A percentile compares a stretch with the other conserved stretches of the same genome.
phyloP scores from a whole-genome alignment of 2,888 invertebrate species.

The Argynnis bischoffii region DNA sequence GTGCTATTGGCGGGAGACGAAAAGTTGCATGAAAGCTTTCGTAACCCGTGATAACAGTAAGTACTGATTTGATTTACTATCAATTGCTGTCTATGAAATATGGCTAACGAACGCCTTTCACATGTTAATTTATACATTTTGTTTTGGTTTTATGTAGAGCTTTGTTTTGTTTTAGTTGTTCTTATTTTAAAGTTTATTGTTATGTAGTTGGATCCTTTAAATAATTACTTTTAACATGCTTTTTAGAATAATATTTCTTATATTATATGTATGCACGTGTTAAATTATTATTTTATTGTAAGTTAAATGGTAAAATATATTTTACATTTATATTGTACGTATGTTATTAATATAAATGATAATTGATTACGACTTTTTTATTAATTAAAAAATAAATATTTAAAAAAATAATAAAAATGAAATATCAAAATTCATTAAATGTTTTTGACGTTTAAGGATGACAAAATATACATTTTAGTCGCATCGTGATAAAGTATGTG shows the following conservation, averaged over 20 bases:
- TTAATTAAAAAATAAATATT: no score
- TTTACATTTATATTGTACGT: no score
- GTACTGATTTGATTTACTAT: constrained; percentile 52
- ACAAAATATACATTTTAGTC: not conserved
- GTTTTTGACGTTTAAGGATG: no score
- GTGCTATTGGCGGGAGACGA: constrained; percentile 62
- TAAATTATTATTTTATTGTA: no score
- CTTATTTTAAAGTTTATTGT: not conserved
- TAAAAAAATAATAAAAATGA: no score
- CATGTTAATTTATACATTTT: constrained; percentile 26
- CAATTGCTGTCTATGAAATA: constrained; percentile 37
- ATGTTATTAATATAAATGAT: no score
- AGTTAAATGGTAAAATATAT: no score
- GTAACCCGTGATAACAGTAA: constrained; percentile 77
- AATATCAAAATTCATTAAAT: no score
- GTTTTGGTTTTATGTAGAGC: constrained; percentile 19
- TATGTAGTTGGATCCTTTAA: not conserved
- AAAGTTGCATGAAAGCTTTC: constrained; percentile 68
- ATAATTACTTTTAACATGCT: no score
- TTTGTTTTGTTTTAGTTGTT: not conserved
- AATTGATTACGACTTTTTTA: no score
- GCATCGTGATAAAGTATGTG: constrained; percentile 40
- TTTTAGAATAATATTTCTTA: no score
- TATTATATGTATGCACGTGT: no score
- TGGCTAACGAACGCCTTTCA: constrained; percentile 28